Evolutionary conservation across 2,888 invertebrate species (phyloP).

Genomic region (Cyrtodaria siliqua): DNA sequence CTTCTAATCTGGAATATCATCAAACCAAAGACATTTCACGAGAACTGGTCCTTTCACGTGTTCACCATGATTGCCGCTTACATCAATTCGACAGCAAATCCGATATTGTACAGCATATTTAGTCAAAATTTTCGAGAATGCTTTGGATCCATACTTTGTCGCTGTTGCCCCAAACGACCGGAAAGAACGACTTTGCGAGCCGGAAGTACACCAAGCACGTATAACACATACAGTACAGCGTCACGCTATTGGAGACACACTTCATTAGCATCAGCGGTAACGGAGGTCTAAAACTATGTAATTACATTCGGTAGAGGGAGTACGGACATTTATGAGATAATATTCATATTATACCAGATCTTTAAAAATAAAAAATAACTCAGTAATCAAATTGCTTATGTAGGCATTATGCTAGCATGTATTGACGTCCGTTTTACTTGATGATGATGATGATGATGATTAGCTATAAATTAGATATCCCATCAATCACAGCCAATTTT

Average conservation of each 20-base stretch:
- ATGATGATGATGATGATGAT: no score
- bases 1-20: conserved; percentile 83
- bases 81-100: conserved; percentile 85
- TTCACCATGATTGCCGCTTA: conserved; percentile 85
- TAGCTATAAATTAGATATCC: no score
- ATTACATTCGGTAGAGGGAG: no score
- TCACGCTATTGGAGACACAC: conserved; percentile 73
- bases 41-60: conserved; percentile 83
- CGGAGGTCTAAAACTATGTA: conserved; percentile 62
- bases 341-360: no score
- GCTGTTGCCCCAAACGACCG: conserved; percentile 54
- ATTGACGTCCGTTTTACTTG: no score
- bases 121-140: conserved; percentile 84
- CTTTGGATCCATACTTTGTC: conserved; percentile 77
- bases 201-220: conserved; percentile 52
- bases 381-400: no score
- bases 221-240: conserved; percentile 63
- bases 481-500: no score
- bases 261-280: conserved; percentile 66
- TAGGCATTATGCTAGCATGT: no score
- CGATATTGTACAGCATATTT: conserved; percentile 85
- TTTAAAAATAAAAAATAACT: no score
- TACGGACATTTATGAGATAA: no score
- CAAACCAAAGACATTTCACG: conserved; percentile 77
- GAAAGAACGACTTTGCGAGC: conserved; percentile 35